Percentiles rank a stretch among this genome's conserved stretches.
Evolutionary conservation across 64 coral and sea anemone genomes (phyloP).

Genomic region (Acropora yongei): DNA sequence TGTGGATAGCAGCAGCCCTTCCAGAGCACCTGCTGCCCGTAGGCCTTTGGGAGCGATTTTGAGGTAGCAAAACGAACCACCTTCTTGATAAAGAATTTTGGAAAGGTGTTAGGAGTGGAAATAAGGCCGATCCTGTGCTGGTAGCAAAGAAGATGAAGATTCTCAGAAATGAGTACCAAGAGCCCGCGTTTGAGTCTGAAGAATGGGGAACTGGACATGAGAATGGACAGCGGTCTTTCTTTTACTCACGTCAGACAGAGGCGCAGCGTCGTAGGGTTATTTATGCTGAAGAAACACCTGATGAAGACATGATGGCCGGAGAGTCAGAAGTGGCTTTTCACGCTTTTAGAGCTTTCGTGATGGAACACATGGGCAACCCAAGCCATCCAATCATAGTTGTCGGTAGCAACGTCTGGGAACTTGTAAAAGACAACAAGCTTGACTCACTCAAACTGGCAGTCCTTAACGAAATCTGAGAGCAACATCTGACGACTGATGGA

Average conservation of each 20-base stretch:
- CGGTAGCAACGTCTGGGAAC: conserved; percentile 26
- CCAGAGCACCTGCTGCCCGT: too few species aligned
- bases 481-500: too few species aligned
- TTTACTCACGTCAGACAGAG: background rate
- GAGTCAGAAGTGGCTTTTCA: conserved; percentile 9
- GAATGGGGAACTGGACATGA: conserved; percentile 48
- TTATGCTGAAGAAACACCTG: background rate
- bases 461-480: background rate
- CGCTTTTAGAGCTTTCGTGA: background rate
- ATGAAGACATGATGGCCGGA: conserved; percentile 25
- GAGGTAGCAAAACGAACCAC: conserved; percentile 30
- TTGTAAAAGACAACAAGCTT: conserved; percentile 13
- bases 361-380: conserved; percentile 26
- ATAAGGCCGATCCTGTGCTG: conserved; percentile 9
- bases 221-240: conserved; percentile 3
- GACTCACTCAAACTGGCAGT: conserved; percentile 29
- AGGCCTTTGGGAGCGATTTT: conserved; percentile 38
- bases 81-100: conserved; percentile 41
- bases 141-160: too few species aligned
- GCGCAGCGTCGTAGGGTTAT: background rate
- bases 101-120: conserved; percentile 15
- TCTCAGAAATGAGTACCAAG: background rate
- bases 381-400: conserved; percentile 44
- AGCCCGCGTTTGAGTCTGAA: conserved; percentile 1
- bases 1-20: background rate